Base-by-base conservation (phyloP, 2,113 vertebrate genomes). In the Fregata magnificens region DNA sequence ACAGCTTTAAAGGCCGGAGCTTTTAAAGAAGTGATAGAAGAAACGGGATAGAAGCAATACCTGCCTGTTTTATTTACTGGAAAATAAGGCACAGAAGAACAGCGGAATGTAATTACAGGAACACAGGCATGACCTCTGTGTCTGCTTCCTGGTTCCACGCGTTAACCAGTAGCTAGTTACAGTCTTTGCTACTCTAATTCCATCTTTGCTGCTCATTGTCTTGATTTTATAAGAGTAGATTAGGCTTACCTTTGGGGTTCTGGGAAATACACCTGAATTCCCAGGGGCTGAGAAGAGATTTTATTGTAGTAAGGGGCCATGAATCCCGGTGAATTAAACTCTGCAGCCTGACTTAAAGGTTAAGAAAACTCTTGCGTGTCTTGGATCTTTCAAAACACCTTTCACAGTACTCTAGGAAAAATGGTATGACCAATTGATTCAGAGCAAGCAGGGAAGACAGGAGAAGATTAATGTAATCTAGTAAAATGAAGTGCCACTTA, bases 91-190 rank as follows among this genome's bases (percentile, higher is more conserved):
- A 34, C 13, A 11, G 40, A 62, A 62, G 63, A 59, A 8, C 16
- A 0, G 0, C 44, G 61, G 32, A 53, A 45, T 4, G 7, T 63
- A 45, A 26, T 66, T 44, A 14, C 15, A 82, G 42, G n/a, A 65
- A 3, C 7, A 26, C 4, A 1, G 29, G 5, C 10, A 25, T 47
- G 22, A 45, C 5, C 9, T 50, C 31, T 36, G 7, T 58, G 11
- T 56, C 21, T 85, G 16, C 63, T 87, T 82, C 32, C 16, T 0
- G 2, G 15, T 67, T 87, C 31, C 47, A 26, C 0, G 0, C 19
- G 13, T 65, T 49, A 69, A 62, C 24, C 19, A 36, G 7, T 16
- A 24, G 9, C n/a, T 56, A 31, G 36, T 61, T 83, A 3, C 0
- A 2, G 6, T 36, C 56, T 72, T 74, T 82, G n/a, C 28, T 67